Evolutionary conservation across 2,888 invertebrate species (phyloP), one percentile per base, ranked within the genome.

Genomic region (Patella ulyssiponensis): DNA sequence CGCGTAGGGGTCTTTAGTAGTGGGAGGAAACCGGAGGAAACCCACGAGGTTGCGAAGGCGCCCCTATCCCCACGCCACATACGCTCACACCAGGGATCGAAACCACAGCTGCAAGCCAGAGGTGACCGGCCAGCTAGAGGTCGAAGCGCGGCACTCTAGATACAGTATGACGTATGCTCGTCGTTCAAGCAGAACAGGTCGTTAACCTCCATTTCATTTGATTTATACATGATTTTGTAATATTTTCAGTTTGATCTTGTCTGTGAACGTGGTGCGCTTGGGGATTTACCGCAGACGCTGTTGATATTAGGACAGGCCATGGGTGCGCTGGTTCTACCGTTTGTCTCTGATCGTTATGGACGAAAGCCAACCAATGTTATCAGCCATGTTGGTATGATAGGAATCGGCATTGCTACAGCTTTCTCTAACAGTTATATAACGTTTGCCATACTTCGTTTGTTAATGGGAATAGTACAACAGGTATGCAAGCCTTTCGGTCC

Each of bases 381-480:
- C 2, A 64, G 64, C 51, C 74, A 74, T 69, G 14, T 33, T 23
- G 23, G 20, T 58, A 20, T 74, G 4, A 5, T 74, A 1, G 58
- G n/a, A 23, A 15, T 74, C 2, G 74, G 74, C 9, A 51, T 74
- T 27, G 56, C 64, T n/a, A 69, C 64, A n/a, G 69, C 74, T n/a
- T 74, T 74, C 64, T 74, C 74, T 4, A 58, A 58, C 9, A 64
- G 17, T 51, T 74, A 64, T 44, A 56, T 69, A n/a, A 64, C 15
- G 12, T 74, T 74, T 20, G 64, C 69, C n/a, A 69, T 74, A 15
- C 33, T 74, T n/a, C 17, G 74, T 23, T 20, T 74, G 23, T 44
- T 74, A 51, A 51, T 74, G 51, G 74, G 74, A 9, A 27, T 69
- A 23, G 58, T 74, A 20, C 74, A 74, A 74, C 74, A 74, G 74